Percentiles rank a stretch among this genome's conserved stretches.
These are phyloP conservation scores for Grapholita molesta DNA, from an alignment of 1,140 invertebrate species.

Conservation along the genomic window DNA sequence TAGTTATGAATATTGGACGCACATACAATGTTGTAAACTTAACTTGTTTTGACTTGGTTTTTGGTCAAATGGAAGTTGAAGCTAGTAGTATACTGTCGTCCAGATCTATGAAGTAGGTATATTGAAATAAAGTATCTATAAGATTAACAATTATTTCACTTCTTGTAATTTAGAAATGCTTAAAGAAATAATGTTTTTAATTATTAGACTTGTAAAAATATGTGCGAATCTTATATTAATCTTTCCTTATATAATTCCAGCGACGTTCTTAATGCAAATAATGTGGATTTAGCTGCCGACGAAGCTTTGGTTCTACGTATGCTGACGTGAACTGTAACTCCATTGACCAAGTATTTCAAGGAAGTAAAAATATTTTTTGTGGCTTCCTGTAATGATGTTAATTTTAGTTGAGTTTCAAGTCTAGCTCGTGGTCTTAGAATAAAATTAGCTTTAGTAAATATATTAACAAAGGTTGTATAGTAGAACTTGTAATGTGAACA, in stretches of 20 bases:
- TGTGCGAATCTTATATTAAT: not conserved
- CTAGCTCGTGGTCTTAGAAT: no score
- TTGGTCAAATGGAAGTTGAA: slow-evolving; percentile 63
- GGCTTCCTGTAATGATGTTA: no score
- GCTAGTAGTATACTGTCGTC: slow-evolving; percentile 58
- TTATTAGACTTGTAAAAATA: not conserved
- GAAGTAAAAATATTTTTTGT: no score
- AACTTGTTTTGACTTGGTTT: slow-evolving; percentile 59
- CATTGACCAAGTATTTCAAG: no score
- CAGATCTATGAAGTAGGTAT: slow-evolving; percentile 52
- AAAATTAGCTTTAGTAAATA: no score
- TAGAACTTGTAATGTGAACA: no score
- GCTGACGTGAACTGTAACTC: slow-evolving; percentile 41
- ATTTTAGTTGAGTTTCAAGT: no score
- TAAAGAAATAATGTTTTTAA: not conserved
- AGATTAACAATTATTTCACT: no score
- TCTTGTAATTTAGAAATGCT: no score
- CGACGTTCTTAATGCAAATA: slow-evolving; percentile 52
- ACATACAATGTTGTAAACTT: slow-evolving; percentile 58
- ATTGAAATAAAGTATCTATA: no score
- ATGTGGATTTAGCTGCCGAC: slow-evolving; percentile 53
- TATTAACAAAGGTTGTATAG: no score
- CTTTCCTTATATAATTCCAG: slow-evolving; percentile 40
- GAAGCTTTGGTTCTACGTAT: slow-evolving; percentile 62
- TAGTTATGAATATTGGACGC: slow-evolving; percentile 60